These are phyloP conservation scores for Dasyurus viverrinus DNA, from an alignment of 2,113 vertebrate species.

Conservation along the genomic window DNA sequence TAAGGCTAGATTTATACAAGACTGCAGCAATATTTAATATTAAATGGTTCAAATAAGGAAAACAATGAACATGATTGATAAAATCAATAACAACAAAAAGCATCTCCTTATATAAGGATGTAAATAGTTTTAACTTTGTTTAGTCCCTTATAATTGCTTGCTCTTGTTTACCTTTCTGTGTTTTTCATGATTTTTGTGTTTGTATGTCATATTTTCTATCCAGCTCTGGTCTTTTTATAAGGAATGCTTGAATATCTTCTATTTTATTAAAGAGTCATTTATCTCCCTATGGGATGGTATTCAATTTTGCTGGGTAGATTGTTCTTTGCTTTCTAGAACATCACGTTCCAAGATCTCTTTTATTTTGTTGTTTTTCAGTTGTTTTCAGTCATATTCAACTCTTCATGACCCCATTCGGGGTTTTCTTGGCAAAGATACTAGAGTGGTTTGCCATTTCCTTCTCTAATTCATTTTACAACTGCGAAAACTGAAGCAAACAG, in stretches of 20 bases:
- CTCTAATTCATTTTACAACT: too few relatives aligned
- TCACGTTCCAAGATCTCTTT: neutral
- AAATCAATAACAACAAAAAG: neutral
- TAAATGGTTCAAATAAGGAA: neutral
- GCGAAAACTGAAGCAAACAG: too few relatives aligned
- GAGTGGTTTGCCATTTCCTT: too few relatives aligned
- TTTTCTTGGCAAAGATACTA: too few relatives aligned
- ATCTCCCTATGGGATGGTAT: neutral
- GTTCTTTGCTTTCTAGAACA: neutral
- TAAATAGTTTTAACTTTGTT: neutral
- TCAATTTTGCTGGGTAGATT: neutral
- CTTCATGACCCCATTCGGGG: too few relatives aligned
- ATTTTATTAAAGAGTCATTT: neutral
- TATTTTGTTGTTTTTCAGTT: too few relatives aligned
- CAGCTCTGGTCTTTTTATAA: neutral
- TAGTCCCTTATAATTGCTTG: neutral
- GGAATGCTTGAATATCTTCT: neutral
- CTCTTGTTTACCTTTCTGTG: neutral
- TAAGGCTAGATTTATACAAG: neutral
- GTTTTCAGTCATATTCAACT: too few relatives aligned
- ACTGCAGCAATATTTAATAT: neutral
- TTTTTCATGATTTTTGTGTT: neutral
- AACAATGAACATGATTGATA: neutral
- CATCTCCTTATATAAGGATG: neutral
- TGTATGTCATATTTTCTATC: neutral